Evolutionary conservation across 1,140 invertebrate genomes (phyloP).

Genomic region (Adelges cooleyi): DNA sequence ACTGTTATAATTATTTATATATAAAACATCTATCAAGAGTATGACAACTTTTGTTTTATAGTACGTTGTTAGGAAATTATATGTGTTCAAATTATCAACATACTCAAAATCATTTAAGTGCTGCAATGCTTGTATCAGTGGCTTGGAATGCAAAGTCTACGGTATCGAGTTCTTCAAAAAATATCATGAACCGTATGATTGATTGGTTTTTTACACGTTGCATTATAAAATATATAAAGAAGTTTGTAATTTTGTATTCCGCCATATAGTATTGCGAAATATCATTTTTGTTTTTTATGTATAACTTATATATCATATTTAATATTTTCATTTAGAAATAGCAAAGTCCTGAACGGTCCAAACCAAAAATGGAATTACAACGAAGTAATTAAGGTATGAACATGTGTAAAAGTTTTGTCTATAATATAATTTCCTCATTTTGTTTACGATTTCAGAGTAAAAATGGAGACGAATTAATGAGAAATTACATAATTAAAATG

Average conservation of each 20-base stretch:
- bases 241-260: conserved; percentile 37
- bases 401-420: background rate
- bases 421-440: background rate
- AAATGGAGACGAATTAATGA: conserved; percentile 72
- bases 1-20: background rate
- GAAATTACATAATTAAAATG: conserved; percentile 64
- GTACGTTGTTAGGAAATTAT: conserved; percentile 65
- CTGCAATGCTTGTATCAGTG: conserved; percentile 67
- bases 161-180: conserved; percentile 59
- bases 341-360: conserved; percentile 30
- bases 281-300: background rate
- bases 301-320: too few species aligned
- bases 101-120: conserved; percentile 46
- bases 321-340: background rate
- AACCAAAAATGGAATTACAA: conserved; percentile 41
- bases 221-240: conserved; percentile 37
- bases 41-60: conserved; percentile 34
- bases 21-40: background rate
- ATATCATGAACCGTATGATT: conserved; percentile 59
- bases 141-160: conserved; percentile 70
- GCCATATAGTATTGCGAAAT: too few species aligned
- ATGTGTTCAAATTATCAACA: conserved; percentile 51
- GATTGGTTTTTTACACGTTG: conserved; percentile 58
- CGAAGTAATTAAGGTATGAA: conserved; percentile 39
- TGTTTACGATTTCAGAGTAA: conserved; percentile 44